Evolutionary conservation across 2,113 vertebrate species (phyloP).

Genomic region (Anguilla rostrata): DNA sequence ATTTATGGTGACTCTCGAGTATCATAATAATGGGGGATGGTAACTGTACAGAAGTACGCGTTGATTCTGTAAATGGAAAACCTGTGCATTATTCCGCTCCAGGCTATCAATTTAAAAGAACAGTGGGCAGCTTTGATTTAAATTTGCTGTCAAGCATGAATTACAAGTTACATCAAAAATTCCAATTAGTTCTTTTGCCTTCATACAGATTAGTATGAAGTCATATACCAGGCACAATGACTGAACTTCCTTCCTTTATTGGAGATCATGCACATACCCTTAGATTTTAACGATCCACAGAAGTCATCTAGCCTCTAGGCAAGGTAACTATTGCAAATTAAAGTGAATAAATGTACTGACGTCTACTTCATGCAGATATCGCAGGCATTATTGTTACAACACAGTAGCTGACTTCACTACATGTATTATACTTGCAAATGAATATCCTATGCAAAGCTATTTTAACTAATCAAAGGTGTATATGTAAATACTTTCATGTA

Average conservation of each 20-base stretch:
- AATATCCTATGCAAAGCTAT: too few relatives aligned
- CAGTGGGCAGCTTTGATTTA: not conserved
- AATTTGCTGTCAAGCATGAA: slow-evolving; percentile 1
- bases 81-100: not conserved
- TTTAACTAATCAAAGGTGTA: too few relatives aligned
- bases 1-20: too few relatives aligned
- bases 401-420: too few relatives aligned
- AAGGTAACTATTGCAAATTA: not conserved
- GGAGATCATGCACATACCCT: not conserved
- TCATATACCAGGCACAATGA: not conserved
- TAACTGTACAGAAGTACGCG: not conserved
- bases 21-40: not conserved
- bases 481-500: too few relatives aligned
- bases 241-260: not conserved
- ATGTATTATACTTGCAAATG: too few relatives aligned
- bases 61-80: not conserved
- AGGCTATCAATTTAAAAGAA: not conserved
- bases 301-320: not conserved
- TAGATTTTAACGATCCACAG: not conserved
- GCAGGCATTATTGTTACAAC: too few relatives aligned
- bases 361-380: too few relatives aligned
- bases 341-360: too few relatives aligned
- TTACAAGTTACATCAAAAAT: too few relatives aligned
- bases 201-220: too few relatives aligned
- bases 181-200: too few relatives aligned